Base-by-base conservation (phyloP, 2,888 invertebrate species). In the Andrena hattorfiana region DNA sequence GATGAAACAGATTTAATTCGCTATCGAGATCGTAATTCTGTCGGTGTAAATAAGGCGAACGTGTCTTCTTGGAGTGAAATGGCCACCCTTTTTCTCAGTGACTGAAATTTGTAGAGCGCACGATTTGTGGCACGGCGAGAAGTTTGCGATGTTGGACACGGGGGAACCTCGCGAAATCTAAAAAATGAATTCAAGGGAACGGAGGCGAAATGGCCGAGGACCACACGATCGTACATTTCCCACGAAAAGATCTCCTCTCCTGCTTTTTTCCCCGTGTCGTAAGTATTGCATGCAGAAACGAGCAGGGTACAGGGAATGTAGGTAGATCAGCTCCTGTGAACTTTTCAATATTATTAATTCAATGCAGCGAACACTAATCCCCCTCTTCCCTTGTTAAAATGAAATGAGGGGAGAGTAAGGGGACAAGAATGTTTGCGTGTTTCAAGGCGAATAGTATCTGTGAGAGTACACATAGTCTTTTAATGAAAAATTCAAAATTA, bases 131-230 rank as follows among this genome's bases (percentile, higher is more conserved):
- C 28, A 51, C 54, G 83, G 49, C 66, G 23, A 49, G 67, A 68
- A 59, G 32, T 28, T 64, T 60, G 26, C 60, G 62, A 51, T 26
- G 48, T 32, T 42, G 77, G 54, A 23, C 51, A 35, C n/a, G 56
- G 35, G 74, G 35, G 64, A 71, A 72, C 71, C 71, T 56, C 59
- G 6, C 35, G 51, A 67, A 78, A 59, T 62, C 59, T 87, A 85
- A 87, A 85, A 87, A 87, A 87, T 87, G 77, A 87, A 85, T 87
- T 84, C 72, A n/a, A 32, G 26, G 32, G 54, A 59, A 67, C 48
- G 32, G 48, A 66, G 54, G 32, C 28, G 51, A 78, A 74, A 62
- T 73, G 63, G 54, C 23, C 62, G 63, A 28, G 13, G 7, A n/a
- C 8, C 56, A 56, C 54, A 70, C 26, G 67, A 72, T 81, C 79